Evolutionary conservation across 2,888 invertebrate species (phyloP), one percentile per base, ranked within the genome.

Genomic region (Hyppa rectilinea): DNA sequence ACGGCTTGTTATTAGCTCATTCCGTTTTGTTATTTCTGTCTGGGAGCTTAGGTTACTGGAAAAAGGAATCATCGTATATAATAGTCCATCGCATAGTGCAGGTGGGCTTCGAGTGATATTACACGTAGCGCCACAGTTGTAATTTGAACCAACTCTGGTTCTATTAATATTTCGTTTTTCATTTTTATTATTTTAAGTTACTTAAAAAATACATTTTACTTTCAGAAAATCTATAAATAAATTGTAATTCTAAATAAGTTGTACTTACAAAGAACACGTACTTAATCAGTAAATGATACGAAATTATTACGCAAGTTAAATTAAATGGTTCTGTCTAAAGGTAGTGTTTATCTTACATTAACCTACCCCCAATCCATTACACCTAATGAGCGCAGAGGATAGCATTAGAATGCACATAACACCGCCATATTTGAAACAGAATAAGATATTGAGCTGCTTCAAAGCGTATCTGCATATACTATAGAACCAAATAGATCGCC

Each of bases 391-490:
- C 36, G 31, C 31, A 55, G 40, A 34, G n/a, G 38, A 38, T 20
- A 36, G 36, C 38, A 40, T 67, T 63, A 58, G 47, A 64, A 71
- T 78, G 73, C 62, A 66, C 71, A 72, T 60, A 66, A 69, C 70
- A 77, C 65, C 60, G 43, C 71, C 38, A 63, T 74, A 77, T 78
- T 78, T 82, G 81, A 87, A 88, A 85, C 82, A 83, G 89, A 88
- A 88, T 89, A 87, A 82, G 75, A 80, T 88, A 89, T 88, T 79
- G 84, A 74, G 71, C 61, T 61, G 75, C 78, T 82, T 85, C 82
- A 86, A 88, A 87, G 85, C 73, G 71, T 75, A 85, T 87, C 86
- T 86, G 83, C 82, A 84, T 88, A 80, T 69, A 74, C 70, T 79
- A 66, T 63, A 78, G 81, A 78, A 83, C 78, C 66, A 78, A 78